Evolutionary conservation across 2,888 invertebrate genomes (phyloP).

Genomic region (Eristalis intricaria): DNA sequence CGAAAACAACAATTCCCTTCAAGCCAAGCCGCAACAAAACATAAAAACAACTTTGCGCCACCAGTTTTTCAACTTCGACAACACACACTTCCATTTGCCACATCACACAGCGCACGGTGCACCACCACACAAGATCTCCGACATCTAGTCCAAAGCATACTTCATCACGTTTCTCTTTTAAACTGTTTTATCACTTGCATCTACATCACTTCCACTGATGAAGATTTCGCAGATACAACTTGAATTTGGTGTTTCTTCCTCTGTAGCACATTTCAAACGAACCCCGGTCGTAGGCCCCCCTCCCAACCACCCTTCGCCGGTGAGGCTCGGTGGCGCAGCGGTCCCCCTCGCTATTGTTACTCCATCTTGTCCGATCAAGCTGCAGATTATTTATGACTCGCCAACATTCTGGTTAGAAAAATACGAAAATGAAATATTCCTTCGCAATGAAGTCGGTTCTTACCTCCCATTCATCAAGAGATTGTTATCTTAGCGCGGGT

Average conservation of each 20-base stretch:
- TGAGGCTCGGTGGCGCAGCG: no score
- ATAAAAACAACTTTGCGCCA: not conserved
- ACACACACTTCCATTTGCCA: not conserved
- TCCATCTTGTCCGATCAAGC: conserved; percentile 59
- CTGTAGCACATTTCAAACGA: not conserved
- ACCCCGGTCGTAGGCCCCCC: not conserved
- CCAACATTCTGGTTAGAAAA: conserved; percentile 65
- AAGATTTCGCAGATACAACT: conserved; percentile 61
- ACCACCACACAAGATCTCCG: conserved; percentile 9
- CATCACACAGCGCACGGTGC: not conserved
- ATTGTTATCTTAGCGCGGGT: conserved; percentile 49
- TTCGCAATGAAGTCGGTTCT: conserved; percentile 49
- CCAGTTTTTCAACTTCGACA: not conserved
- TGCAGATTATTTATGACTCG: conserved; percentile 62
- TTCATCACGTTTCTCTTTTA: conserved; percentile 49
- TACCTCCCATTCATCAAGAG: conserved; percentile 65
- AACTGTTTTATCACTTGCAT: conserved; percentile 57
- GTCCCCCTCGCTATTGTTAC: conserved; percentile 39
- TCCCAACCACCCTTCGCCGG: not conserved
- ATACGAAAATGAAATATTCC: conserved; percentile 61
- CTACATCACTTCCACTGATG: conserved; percentile 56
- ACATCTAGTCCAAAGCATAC: conserved; percentile 36
- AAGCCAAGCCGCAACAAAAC: not conserved
- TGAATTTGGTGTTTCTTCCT: conserved; percentile 19
- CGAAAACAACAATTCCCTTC: not conserved